Percentiles rank a stretch among this genome's conserved stretches.
These are phyloP conservation scores for Gymnoscelis rufifasciata DNA, from an alignment of 2,888 invertebrate species.

Conservation along the genomic window DNA sequence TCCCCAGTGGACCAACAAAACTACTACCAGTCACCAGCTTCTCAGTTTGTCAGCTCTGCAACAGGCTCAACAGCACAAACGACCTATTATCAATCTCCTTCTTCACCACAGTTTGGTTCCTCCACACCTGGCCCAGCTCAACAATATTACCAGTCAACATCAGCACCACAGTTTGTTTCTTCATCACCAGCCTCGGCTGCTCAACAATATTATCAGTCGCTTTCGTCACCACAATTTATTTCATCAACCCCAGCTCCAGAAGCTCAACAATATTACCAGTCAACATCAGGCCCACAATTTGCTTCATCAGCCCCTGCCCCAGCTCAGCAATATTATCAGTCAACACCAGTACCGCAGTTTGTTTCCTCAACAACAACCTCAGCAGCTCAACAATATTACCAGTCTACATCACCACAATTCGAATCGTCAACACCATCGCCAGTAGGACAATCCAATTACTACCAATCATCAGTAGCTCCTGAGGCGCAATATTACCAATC, in stretches of 20 bases:
- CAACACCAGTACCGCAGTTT: neutral
- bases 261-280: neutral
- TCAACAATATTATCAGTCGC: neutral
- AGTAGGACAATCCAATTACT: slow-evolving; percentile 27
- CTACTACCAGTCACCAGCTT: neutral
- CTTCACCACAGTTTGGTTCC: neutral
- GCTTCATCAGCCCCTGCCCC: neutral
- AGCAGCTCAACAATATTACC: neutral
- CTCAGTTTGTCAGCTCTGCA: neutral
- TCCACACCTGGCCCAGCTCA: neutral
- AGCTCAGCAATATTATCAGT: neutral
- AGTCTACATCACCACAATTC: neutral
- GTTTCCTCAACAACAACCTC: neutral
- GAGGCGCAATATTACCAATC: slow-evolving; percentile 24
- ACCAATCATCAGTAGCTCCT: too few species aligned
- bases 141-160: slow-evolving; percentile 1
- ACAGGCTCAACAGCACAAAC: slow-evolving; percentile 11
- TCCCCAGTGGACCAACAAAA: neutral
- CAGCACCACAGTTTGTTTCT: neutral
- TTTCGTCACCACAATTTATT: neutral
- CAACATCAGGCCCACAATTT: neutral
- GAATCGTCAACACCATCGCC: too few species aligned
- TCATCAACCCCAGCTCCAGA: neutral
- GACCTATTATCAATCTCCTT: neutral
- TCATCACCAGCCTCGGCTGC: too few species aligned